Evolutionary conservation across 2,888 invertebrate genomes (phyloP).

Genomic region (Agrotis ipsilon): DNA sequence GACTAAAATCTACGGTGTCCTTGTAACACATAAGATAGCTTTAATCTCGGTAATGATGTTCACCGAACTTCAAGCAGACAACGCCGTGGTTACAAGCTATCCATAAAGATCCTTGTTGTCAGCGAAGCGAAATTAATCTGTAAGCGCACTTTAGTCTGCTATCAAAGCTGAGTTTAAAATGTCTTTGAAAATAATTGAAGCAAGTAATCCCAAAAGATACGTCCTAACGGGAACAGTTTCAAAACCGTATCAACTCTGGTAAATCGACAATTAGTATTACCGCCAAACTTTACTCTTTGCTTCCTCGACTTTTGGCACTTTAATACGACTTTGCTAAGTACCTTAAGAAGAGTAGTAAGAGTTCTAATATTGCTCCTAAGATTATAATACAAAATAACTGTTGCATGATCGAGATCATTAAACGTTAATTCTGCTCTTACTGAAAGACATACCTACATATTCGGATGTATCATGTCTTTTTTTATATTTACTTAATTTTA

Average conservation of each 20-base stretch:
- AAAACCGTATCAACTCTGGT: conserved; percentile 39
- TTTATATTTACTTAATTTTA: too few relatives aligned
- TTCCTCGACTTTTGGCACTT: conserved; percentile 18
- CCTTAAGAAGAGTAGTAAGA: conserved; percentile 2
- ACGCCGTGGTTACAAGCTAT: too few relatives aligned
- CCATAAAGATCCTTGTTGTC: too few relatives aligned
- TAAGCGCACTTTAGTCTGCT: background rate
- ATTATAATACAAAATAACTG: background rate
- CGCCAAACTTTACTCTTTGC: conserved; percentile 30
- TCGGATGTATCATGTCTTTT: too few relatives aligned
- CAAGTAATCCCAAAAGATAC: conserved; percentile 2
- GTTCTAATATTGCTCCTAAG: background rate
- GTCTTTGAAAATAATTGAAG: background rate
- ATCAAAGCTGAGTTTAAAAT: conserved; percentile 2
- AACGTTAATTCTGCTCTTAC: too few relatives aligned
- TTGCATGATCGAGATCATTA: conserved; percentile 1
- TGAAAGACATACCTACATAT: too few relatives aligned
- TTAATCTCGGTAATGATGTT: too few relatives aligned
- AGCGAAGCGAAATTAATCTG: too few relatives aligned
- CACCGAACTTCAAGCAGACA: too few relatives aligned
- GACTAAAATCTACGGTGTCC: too few relatives aligned
- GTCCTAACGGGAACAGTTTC: conserved; percentile 26
- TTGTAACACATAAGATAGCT: too few relatives aligned
- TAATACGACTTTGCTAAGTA: conserved; percentile 31
- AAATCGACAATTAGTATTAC: conserved; percentile 38